Percentiles rank a stretch among this genome's conserved stretches.
These are phyloP conservation scores for Lucilia cuprina DNA, from an alignment of 1,140 invertebrate genomes.

Conservation along the genomic window DNA sequence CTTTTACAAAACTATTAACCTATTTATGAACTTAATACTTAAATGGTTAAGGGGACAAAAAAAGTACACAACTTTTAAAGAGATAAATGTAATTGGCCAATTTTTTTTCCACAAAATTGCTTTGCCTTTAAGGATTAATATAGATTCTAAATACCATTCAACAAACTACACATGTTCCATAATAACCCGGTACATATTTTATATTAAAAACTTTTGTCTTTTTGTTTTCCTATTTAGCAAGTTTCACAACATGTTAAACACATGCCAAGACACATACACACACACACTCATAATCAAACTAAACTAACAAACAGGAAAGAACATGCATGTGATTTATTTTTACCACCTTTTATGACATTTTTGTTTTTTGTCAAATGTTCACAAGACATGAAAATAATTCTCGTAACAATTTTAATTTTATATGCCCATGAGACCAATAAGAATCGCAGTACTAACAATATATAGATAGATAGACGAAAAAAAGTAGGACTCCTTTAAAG, in stretches of 20 bases:
- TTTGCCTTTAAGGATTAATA: too few species aligned
- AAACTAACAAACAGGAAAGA: neutral
- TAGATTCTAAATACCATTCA: too few species aligned
- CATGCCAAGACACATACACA: neutral
- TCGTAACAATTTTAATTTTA: neutral
- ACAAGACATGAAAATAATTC: conserved; percentile 14
- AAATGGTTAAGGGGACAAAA: too few species aligned
- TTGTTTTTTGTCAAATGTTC: conserved; percentile 24
- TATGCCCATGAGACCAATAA: neutral
- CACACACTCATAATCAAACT: neutral
- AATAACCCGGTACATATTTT: too few species aligned
- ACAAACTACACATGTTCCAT: too few species aligned
- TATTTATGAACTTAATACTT: too few species aligned
- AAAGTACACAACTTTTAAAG: too few species aligned
- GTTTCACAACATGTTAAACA: too few species aligned
- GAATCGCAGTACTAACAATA: neutral
- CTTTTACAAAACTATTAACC: too few species aligned
- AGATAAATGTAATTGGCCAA: too few species aligned
- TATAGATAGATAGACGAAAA: neutral
- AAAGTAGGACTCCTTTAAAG: neutral
- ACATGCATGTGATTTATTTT: conserved; percentile 21
- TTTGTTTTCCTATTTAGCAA: neutral
- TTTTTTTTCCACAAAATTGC: too few species aligned
- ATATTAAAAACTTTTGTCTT: neutral
- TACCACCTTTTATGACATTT: conserved; percentile 24